Evolutionary conservation across 37 sponge, comb jelly and placozoan genomes (phyloP).

Genomic region (Oopsacas minuta): DNA sequence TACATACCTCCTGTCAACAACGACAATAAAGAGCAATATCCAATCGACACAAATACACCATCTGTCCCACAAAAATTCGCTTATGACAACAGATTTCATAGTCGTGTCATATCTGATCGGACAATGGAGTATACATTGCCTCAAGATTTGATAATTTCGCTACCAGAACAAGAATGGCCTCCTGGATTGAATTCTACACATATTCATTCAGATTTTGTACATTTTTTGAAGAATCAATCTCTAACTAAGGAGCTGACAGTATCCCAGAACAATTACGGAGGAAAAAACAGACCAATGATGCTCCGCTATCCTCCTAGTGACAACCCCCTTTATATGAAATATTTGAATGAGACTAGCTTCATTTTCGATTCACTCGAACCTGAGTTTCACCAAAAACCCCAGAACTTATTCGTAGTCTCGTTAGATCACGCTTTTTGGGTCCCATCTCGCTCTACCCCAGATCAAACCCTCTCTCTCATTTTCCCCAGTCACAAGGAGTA

Average conservation of each 20-base stretch:
- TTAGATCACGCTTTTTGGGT: background rate
- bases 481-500: background rate
- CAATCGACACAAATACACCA: background rate
- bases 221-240: background rate
- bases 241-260: background rate
- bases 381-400: background rate
- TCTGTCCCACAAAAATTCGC: no score
- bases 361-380: background rate
- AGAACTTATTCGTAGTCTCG: background rate
- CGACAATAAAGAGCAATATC: background rate
- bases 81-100: background rate
- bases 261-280: background rate
- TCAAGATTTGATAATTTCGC: background rate
- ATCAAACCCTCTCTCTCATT: background rate
- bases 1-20: background rate
- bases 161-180: slow-evolving; percentile 5
- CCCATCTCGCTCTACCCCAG: background rate
- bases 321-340: background rate
- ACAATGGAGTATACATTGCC: background rate
- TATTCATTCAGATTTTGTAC: background rate
- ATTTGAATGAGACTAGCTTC: background rate
- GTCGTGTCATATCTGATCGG: background rate
- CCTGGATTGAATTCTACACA: background rate
- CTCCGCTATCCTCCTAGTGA: background rate
- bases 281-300: background rate